Evolutionary conservation across 2,888 invertebrate genomes (phyloP).

Genomic region (Xanthia icteritia): DNA sequence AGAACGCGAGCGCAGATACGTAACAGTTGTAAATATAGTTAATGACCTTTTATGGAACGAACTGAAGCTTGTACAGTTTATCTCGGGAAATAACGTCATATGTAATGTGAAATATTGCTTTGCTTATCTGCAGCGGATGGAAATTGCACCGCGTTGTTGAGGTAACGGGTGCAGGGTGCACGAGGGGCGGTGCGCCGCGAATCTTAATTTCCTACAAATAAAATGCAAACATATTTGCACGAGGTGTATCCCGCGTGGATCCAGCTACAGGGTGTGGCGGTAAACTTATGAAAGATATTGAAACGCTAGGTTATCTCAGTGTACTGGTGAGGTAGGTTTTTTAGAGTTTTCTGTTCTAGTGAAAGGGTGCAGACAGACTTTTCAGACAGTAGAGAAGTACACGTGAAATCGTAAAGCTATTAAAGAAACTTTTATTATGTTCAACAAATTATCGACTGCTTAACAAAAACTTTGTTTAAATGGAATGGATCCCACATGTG

Average conservation of each 20-base stretch:
- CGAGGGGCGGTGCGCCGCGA: constrained; percentile 64
- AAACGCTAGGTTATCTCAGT: constrained; percentile 16
- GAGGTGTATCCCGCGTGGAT: constrained; percentile 9
- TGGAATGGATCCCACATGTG: neutral
- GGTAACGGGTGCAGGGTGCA: constrained; percentile 57
- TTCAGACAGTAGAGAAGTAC: neutral
- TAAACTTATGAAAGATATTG: constrained; percentile 48
- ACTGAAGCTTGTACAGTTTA: constrained; percentile 60
- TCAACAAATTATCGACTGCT: neutral
- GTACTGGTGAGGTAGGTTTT: neutral
- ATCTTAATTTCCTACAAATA: constrained; percentile 83
- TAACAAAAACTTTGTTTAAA: neutral
- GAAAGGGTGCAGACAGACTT: neutral
- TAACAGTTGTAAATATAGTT: constrained; percentile 30
- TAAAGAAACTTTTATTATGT: neutral
- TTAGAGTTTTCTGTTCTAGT: neutral
- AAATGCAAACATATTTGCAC: constrained; percentile 78
- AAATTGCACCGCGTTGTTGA: constrained; percentile 74
- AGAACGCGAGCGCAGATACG: neutral
- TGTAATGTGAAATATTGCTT: constrained; percentile 79
- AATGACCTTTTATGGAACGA: constrained; percentile 46
- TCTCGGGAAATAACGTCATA: constrained; percentile 74
- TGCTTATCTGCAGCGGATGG: constrained; percentile 80
- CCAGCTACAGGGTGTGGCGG: constrained; percentile 1
- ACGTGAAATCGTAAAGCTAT: neutral